Conservation (phyloP, 2,113 vertebrate species). For the Cebus imitator region DNA sequence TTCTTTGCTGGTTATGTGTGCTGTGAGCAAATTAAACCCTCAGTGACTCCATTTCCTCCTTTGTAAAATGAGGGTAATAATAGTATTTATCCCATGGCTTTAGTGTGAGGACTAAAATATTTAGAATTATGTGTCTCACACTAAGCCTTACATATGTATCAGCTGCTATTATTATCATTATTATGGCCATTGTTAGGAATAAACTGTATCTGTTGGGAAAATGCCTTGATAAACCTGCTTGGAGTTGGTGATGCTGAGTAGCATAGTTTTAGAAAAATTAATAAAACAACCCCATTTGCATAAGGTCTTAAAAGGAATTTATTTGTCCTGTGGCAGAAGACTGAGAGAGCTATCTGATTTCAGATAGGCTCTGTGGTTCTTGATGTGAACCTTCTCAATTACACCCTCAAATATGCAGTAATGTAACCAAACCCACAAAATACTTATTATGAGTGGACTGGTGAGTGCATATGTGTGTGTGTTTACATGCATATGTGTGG, state of each 20-base stretch:
- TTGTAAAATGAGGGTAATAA: not conserved
- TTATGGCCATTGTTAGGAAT: not conserved
- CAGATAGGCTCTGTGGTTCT: not conserved
- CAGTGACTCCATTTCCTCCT: not conserved
- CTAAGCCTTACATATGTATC: not conserved
- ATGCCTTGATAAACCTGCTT: not conserved
- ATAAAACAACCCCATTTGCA: not conserved
- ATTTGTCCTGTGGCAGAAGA: not conserved
- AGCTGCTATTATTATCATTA: not conserved
- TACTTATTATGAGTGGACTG: not conserved
- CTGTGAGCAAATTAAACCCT: not conserved
- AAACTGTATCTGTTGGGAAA: slow-evolving; percentile 19
- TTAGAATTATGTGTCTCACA: not conserved
- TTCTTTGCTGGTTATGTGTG: not conserved
- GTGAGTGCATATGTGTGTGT: not conserved
- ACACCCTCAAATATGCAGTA: not conserved
- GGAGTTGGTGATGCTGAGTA: not conserved
- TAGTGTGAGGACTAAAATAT: not conserved
- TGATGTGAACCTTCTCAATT: slow-evolving; percentile 11
- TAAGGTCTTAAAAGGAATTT: slow-evolving; percentile 27
- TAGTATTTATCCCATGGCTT: not conserved
- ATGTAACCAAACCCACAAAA: slow-evolving; percentile 10
- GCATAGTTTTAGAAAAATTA: slow-evolving; percentile 22
- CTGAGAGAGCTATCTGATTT: not conserved
- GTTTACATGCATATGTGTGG: not conserved